Percentiles rank a stretch among this genome's conserved stretches.
Evolutionary conservation across 2,113 vertebrate species (phyloP).

Genomic region (Orycteropus afer): DNA sequence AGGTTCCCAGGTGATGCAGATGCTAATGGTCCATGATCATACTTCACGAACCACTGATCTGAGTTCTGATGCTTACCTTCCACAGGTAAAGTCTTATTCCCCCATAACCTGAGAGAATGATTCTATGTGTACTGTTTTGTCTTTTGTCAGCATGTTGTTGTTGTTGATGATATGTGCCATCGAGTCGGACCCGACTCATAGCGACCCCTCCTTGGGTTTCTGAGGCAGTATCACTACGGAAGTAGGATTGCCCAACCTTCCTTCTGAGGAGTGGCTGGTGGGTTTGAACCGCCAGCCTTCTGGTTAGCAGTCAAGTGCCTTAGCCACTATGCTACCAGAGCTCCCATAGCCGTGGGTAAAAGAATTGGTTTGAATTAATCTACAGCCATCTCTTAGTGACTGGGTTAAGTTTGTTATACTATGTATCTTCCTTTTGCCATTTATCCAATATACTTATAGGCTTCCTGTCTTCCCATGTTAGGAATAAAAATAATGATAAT

Average conservation of each 20-base stretch:
- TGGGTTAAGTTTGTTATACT: not conserved
- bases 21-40: not conserved
- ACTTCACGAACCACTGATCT: not conserved
- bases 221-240: no score
- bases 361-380: not conserved
- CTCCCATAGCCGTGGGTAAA: no score
- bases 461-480: not conserved
- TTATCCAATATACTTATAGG: not conserved
- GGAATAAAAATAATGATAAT: not conserved
- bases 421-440: not conserved
- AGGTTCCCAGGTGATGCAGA: not conserved
- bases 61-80: not conserved
- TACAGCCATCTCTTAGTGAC: not conserved
- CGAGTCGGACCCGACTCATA: no score
- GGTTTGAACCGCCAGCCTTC: no score
- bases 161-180: no score
- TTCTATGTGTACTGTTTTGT: not conserved
- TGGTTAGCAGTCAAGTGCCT: no score
- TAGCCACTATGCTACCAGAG: no score
- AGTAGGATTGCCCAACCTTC: no score
- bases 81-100: not conserved
- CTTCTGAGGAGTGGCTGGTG: no score
- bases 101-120: not conserved
- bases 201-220: no score
- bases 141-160: not conserved